These are phyloP conservation scores for Lepus europaeus DNA, from an alignment of 2,113 vertebrate genomes.

Conservation along the genomic window DNA sequence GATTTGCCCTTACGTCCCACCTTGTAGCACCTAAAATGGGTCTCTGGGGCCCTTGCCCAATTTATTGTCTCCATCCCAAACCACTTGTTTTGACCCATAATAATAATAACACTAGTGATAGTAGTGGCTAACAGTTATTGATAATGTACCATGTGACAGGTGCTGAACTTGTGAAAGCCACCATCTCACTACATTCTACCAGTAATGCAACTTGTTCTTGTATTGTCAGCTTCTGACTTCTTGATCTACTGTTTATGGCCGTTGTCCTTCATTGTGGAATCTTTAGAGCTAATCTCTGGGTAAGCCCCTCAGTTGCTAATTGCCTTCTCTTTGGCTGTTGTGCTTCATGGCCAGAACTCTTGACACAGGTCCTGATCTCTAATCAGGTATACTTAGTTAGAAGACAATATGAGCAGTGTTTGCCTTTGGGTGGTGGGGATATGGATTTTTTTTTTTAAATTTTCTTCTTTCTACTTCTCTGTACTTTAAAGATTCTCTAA, in stretches of 20 bases:
- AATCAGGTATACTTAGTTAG: conserved; percentile 72
- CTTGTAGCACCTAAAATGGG: conserved; percentile 63
- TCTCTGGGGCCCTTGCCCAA: conserved; percentile 54
- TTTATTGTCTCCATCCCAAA: conserved; percentile 67
- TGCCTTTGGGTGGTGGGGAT: conserved; percentile 70
- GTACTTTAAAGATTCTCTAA: conserved; percentile 72
- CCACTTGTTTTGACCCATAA: conserved; percentile 62
- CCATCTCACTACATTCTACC: conserved; percentile 58
- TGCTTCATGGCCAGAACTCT: conserved; percentile 71
- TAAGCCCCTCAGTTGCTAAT: conserved; percentile 59
- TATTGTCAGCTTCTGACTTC: conserved; percentile 69
- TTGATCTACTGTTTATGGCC: conserved; percentile 50
- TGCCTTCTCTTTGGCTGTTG: conserved; percentile 67
- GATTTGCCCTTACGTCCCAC: conserved; percentile 47
- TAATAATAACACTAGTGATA: conserved; percentile 55
- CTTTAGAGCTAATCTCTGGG: conserved; percentile 64
- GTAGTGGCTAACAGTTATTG: conserved; percentile 67
- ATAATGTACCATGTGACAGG: conserved; percentile 56
- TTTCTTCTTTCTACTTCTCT: conserved; percentile 74
- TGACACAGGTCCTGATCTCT: conserved; percentile 65
- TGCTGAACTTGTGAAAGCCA: conserved; percentile 61
- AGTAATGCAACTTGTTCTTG: conserved; percentile 61
- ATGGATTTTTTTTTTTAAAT: conserved; percentile 61
- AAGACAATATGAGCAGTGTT: conserved; percentile 72
- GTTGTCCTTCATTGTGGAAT: conserved; percentile 64